A percentile compares a stretch with the other conserved stretches of the same genome.
Conservation (phyloP, 92 coral and sea anemone genomes). For the Isaurus tuberculatus region DNA sequence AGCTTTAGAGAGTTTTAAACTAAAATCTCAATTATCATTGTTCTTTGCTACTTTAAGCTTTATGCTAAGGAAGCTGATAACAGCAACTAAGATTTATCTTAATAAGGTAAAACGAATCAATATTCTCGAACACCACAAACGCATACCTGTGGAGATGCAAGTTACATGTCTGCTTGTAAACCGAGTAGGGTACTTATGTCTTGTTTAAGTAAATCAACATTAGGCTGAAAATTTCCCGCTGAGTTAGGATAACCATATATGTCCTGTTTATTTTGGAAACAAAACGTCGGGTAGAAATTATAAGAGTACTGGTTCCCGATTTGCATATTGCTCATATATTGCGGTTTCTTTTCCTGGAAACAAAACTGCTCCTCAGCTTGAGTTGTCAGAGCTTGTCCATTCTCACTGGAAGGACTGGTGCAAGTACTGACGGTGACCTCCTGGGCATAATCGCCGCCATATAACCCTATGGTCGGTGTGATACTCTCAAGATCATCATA, state of each 20-base stretch:
- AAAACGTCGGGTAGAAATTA: slow-evolving; percentile 29
- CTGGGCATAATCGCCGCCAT: slow-evolving; percentile 34
- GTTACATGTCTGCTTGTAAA: slow-evolving; percentile 40
- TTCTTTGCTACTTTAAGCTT: too few species aligned
- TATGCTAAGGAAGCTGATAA: too few species aligned
- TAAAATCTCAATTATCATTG: too few species aligned
- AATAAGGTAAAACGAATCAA: background rate
- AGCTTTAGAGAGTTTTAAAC: too few species aligned
- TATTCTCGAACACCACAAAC: background rate
- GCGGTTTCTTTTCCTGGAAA: slow-evolving; percentile 23
- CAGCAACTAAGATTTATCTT: background rate
- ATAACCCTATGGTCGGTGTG: slow-evolving; percentile 26
- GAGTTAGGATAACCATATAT: background rate
- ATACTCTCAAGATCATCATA: slow-evolving; percentile 34
- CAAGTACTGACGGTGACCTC: slow-evolving; percentile 42
- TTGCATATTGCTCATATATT: slow-evolving; percentile 28
- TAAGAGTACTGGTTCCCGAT: slow-evolving; percentile 10
- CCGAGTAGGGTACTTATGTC: slow-evolving; percentile 2
- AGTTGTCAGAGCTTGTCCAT: background rate
- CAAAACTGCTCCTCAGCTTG: slow-evolving; percentile 26
- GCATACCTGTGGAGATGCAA: background rate
- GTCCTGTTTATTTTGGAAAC: slow-evolving; percentile 20
- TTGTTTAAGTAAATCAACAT: slow-evolving; percentile 6
- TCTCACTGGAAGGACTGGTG: slow-evolving; percentile 8
- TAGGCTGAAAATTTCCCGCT: background rate